Conservation (phyloP, 2,113 vertebrate genomes). For the Potamarius usumacintae region DNA sequence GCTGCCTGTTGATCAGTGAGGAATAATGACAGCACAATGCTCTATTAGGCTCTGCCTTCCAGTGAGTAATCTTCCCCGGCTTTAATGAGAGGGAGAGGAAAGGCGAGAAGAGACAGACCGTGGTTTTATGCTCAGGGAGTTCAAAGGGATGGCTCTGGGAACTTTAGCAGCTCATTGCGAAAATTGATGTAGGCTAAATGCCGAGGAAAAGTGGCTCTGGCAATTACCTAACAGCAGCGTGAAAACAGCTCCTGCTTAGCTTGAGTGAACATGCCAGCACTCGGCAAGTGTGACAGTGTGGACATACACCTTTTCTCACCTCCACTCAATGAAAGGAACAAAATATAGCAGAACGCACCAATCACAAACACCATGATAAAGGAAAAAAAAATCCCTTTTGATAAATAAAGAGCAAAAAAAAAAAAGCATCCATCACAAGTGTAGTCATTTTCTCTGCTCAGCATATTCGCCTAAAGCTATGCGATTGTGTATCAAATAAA, state of each 20-base stretch:
- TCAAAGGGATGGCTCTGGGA: conserved; percentile 56
- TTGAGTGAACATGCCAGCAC: conserved; percentile 32
- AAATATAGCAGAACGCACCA: conserved; percentile 13
- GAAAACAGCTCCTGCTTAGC: conserved; percentile 40
- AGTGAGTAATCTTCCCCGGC: conserved; percentile 50
- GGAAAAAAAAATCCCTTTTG: background rate
- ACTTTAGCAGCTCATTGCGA: conserved; percentile 57
- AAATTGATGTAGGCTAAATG: conserved; percentile 55
- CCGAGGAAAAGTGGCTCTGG: conserved; percentile 51
- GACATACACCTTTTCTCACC: conserved; percentile 34
- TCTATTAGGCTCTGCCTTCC: conserved; percentile 52
- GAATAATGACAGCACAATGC: conserved; percentile 54
- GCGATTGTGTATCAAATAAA: conserved; percentile 43
- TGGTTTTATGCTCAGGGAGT: conserved; percentile 49
- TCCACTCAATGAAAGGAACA: conserved; percentile 1
- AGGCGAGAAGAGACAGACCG: conserved; percentile 43
- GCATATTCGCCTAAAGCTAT: conserved; percentile 40
- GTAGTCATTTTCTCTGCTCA: conserved; percentile 41
- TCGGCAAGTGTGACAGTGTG: conserved; percentile 7
- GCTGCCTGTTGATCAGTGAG: conserved; percentile 53
- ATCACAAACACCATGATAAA: too few species aligned
- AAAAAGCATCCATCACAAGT: conserved; percentile 29
- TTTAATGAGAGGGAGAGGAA: conserved; percentile 55
- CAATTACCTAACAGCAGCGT: conserved; percentile 54
- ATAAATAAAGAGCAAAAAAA: conserved; percentile 7